Evolutionary conservation across 2,113 vertebrate species (phyloP).

Genomic region (Bettongia penicillata): DNA sequence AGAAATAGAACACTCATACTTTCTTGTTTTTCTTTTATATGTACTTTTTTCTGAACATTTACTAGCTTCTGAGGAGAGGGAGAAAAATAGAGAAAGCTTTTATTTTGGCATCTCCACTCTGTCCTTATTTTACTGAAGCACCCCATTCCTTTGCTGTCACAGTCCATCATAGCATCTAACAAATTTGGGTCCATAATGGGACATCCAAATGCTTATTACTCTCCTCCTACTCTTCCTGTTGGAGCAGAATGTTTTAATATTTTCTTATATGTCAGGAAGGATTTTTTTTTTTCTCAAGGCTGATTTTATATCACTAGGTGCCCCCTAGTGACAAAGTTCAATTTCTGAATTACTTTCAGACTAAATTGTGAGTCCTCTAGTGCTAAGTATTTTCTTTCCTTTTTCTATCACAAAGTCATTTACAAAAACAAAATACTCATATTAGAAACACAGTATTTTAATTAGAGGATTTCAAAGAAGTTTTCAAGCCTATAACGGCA

Average conservation of each 20-base stretch:
- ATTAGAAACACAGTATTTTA: slow-evolving; percentile 42
- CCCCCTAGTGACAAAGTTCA: slow-evolving; percentile 85
- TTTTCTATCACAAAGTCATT: not conserved
- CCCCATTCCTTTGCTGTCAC: not conserved
- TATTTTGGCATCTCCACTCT: not conserved
- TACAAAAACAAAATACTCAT: slow-evolving; percentile 1
- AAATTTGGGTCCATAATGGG: not conserved
- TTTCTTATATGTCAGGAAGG: slow-evolving; percentile 48
- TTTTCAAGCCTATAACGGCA: not conserved
- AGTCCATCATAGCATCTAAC: not conserved
- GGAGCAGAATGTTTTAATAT: slow-evolving; percentile 37
- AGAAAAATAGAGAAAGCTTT: not conserved
- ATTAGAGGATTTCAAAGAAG: slow-evolving; percentile 33
- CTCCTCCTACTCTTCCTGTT: not conserved
- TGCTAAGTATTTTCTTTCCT: slow-evolving; percentile 45
- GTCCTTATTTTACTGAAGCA: not conserved
- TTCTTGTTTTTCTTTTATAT: not conserved
- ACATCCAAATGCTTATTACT: not conserved
- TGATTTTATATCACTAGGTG: slow-evolving; percentile 83
- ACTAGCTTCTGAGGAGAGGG: not conserved
- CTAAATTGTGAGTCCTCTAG: slow-evolving; percentile 23
- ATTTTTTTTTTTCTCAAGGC: slow-evolving; percentile 10
- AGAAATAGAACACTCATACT: accelerated
- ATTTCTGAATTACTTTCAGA: slow-evolving; percentile 66
- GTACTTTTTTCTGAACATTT: not conserved